Percentiles rank a stretch among this genome's conserved stretches.
Conservation (phyloP, 2,113 vertebrate genomes). For the Serinus canaria region DNA sequence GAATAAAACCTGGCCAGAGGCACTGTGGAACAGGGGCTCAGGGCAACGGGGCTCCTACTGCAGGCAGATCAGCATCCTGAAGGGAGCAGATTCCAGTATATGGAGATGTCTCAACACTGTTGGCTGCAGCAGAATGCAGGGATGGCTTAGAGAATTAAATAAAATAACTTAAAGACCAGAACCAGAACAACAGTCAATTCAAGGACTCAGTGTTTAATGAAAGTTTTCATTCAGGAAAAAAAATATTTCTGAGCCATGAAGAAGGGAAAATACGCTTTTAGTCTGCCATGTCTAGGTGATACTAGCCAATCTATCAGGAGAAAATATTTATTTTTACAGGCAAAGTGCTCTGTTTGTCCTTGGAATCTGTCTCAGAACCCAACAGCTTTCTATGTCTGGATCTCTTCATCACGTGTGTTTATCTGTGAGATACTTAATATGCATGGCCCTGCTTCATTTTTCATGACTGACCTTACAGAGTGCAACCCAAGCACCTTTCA, state of each 20-base stretch:
- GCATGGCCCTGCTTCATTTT: neutral
- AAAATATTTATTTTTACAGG: neutral
- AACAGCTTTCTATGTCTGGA: neutral
- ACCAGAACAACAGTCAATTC: neutral
- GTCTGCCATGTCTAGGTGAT: neutral
- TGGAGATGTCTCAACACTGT: neutral
- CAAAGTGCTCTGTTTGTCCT: neutral
- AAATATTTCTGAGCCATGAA: neutral
- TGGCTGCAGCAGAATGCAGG: neutral
- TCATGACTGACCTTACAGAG: neutral
- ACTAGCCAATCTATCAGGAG: neutral
- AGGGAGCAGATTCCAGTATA: neutral
- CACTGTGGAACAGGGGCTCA: neutral
- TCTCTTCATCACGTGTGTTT: neutral
- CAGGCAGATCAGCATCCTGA: neutral
- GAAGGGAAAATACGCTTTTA: neutral
- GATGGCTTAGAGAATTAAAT: neutral
- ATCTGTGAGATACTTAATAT: neutral
- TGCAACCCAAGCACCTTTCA: neutral
- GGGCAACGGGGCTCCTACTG: neutral
- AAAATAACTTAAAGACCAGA: neutral
- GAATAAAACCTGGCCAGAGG: neutral
- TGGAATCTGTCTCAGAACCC: conserved; percentile 7
- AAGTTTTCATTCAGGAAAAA: neutral
- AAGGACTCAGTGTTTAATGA: neutral